Conservation (phyloP, 2,113 vertebrate genomes). For the Callorhinus ursinus region DNA sequence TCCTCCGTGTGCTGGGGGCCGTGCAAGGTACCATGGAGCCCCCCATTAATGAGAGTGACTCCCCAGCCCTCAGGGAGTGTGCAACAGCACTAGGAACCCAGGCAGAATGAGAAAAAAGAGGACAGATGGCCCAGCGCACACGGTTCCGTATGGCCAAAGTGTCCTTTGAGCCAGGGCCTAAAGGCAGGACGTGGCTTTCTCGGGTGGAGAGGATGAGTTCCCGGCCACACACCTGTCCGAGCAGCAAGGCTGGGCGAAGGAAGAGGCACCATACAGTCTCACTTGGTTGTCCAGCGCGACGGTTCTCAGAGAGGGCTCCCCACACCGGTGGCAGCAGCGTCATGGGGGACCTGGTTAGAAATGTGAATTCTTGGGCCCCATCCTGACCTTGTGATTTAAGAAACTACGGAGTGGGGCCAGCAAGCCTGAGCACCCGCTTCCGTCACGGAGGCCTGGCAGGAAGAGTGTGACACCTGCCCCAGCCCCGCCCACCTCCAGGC, state of each 20-base stretch:
- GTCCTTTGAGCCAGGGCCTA: not conserved
- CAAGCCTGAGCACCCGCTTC: not conserved
- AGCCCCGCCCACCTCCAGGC: not conserved
- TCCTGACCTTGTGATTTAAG: not conserved
- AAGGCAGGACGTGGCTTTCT: not conserved
- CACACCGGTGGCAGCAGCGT: not conserved
- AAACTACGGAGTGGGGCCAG: not conserved
- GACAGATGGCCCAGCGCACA: not conserved
- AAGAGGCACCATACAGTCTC: not conserved
- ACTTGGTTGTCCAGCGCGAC: not conserved
- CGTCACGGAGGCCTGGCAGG: not conserved
- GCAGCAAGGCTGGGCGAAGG: not conserved
- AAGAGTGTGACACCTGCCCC: not conserved
- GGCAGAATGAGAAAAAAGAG: not conserved
- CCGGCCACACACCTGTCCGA: not conserved
- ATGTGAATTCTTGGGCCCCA: not conserved
- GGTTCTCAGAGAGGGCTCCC: not conserved
- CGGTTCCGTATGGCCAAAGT: not conserved
- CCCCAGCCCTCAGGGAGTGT: not conserved
- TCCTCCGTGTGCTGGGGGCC: not conserved
- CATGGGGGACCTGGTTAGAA: not conserved
- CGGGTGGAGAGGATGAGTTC: not conserved
- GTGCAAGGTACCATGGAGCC: rapidly evolving
- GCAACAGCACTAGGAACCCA: not conserved
- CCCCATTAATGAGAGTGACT: not conserved